Evolutionary conservation across 2,888 invertebrate genomes (phyloP).

Genomic region (Amblyjoppa proteus): DNA sequence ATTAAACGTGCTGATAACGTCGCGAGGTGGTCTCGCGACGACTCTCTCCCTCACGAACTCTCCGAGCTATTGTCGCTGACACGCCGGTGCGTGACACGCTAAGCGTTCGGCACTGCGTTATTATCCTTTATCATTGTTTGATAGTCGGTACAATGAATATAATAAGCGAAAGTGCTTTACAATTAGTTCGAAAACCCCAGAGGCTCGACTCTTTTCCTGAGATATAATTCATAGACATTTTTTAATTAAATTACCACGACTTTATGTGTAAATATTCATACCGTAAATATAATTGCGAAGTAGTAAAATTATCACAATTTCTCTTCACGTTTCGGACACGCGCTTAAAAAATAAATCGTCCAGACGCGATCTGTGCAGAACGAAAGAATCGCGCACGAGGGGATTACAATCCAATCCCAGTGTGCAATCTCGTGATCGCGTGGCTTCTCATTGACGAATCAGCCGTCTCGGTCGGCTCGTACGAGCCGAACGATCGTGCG

Average conservation of each 20-base stretch:
- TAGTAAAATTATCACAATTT: background rate
- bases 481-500: slow-evolving; percentile 36
- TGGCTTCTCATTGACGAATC: slow-evolving; percentile 61
- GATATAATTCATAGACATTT: background rate
- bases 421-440: slow-evolving; percentile 43
- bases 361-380: background rate
- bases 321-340: slow-evolving; percentile 12
- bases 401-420: slow-evolving; percentile 18
- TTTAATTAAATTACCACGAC: background rate
- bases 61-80: background rate
- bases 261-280: background rate
- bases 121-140: background rate
- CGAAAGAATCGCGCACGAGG: background rate
- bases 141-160: background rate
- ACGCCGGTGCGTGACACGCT: slow-evolving; percentile 27
- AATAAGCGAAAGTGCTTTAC: background rate
- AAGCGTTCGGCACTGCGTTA: slow-evolving; percentile 11
- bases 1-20: slow-evolving; percentile 51
- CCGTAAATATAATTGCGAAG: background rate
- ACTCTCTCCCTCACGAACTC: slow-evolving; percentile 22
- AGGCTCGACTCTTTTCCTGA: background rate
- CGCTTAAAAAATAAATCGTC: background rate
- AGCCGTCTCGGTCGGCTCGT: slow-evolving; percentile 45
- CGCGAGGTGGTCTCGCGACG: background rate
- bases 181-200: background rate